These are phyloP conservation scores for Stenoptilia bipunctidactyla DNA, from an alignment of 2,888 invertebrate genomes.

Conservation along the genomic window DNA sequence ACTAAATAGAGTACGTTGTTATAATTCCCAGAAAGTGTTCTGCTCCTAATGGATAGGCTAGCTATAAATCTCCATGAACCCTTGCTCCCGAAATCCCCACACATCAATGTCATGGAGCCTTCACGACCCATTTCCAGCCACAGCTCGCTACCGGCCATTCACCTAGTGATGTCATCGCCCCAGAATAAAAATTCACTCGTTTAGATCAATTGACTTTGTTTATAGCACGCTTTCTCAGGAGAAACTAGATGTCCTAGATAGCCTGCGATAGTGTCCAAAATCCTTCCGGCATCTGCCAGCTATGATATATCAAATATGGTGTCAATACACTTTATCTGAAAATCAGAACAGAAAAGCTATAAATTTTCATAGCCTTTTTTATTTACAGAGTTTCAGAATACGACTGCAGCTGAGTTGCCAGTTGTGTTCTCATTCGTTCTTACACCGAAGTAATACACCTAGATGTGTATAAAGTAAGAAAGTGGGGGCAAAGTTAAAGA, in stretches of 20 bases:
- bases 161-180: constrained; percentile 64
- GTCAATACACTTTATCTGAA: too few relatives aligned
- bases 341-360: too few relatives aligned
- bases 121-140: constrained; percentile 46
- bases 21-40: background rate
- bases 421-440: too few relatives aligned
- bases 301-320: background rate
- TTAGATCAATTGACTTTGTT: constrained; percentile 61
- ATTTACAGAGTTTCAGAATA: too few relatives aligned
- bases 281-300: constrained; percentile 2
- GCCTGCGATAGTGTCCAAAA: background rate
- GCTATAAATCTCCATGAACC: background rate
- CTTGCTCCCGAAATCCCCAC: constrained; percentile 15
- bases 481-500: too few relatives aligned
- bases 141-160: constrained; percentile 44
- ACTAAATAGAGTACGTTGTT: too few relatives aligned
- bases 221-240: constrained; percentile 52
- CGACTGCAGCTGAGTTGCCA: too few relatives aligned
- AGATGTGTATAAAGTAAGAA: too few relatives aligned
- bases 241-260: constrained; percentile 13
- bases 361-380: too few relatives aligned
- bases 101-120: constrained; percentile 54
- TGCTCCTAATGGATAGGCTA: background rate
- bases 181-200: constrained; percentile 57
- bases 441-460: too few relatives aligned